These are phyloP conservation scores for Liasis olivaceus DNA, from an alignment of 2,797 vertebrate species.

Conservation along the genomic window DNA sequence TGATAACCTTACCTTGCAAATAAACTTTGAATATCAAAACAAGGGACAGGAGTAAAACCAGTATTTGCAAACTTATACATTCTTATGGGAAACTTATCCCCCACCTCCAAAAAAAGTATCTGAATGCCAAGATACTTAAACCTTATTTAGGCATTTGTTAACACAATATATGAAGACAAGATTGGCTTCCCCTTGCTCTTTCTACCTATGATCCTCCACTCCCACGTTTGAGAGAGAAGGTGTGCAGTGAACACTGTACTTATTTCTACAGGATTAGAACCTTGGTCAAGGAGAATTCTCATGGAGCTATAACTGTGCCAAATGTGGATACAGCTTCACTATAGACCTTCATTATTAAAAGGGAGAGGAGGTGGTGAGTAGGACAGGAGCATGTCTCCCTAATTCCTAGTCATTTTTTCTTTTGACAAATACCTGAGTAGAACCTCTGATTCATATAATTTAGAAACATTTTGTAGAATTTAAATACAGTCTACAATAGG, in stretches of 20 bases:
- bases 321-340: not conserved
- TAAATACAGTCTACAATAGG: not conserved
- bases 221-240: not conserved
- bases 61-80: constrained; percentile 38
- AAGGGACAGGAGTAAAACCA: not conserved
- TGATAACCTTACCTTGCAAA: constrained; percentile 19
- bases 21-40: constrained; percentile 40
- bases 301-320: too few relatives aligned
- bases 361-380: too few relatives aligned
- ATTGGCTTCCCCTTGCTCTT: too few relatives aligned
- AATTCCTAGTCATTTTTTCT: too few relatives aligned
- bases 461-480: not conserved
- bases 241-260: too few relatives aligned
- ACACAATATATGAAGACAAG: too few relatives aligned
- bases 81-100: not conserved
- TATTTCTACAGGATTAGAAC: too few relatives aligned
- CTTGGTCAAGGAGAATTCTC: too few relatives aligned
- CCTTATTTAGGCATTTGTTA: not conserved
- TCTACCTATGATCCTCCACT: not conserved
- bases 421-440: too few relatives aligned
- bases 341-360: too few relatives aligned
- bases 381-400: too few relatives aligned
- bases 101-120: not conserved
- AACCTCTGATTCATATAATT: not conserved
- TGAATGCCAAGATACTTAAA: constrained; percentile 29